Conservation (phyloP, 1,140 invertebrate species). For the Monomorium pharaonis region DNA sequence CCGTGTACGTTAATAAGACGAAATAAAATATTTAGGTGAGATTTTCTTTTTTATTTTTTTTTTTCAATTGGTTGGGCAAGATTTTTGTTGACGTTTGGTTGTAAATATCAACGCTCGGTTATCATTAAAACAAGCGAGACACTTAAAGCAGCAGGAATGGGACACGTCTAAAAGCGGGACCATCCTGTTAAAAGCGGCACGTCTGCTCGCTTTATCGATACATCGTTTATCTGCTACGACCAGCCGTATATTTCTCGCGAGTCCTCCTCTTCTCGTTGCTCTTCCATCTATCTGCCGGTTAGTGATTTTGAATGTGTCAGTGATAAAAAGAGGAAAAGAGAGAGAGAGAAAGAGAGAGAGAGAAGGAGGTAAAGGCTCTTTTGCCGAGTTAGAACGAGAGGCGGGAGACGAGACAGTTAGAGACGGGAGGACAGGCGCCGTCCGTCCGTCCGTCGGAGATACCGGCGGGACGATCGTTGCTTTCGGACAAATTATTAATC, state of each 20-base stretch:
- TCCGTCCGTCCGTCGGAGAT: slow-evolving; percentile 61
- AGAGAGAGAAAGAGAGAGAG: background rate
- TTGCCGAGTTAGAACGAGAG: background rate
- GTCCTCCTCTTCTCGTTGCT: slow-evolving; percentile 29
- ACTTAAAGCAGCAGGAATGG: background rate
- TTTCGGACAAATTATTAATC: slow-evolving; percentile 79
- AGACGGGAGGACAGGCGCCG: slow-evolving; percentile 66
- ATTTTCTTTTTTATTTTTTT: background rate
- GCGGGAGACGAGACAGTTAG: slow-evolving; percentile 21
- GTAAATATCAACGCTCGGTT: slow-evolving; percentile 3
- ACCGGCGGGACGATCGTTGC: slow-evolving; percentile 56
- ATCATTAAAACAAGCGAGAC: slow-evolving; percentile 3
- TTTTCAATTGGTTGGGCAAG: background rate
- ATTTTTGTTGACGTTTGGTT: background rate
- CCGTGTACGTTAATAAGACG: background rate
- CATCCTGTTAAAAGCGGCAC: slow-evolving; percentile 38
- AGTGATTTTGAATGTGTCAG: slow-evolving; percentile 57
- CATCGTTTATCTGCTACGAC: slow-evolving; percentile 70
- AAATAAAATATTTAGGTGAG: background rate
- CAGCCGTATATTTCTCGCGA: slow-evolving; percentile 67
- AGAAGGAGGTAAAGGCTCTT: background rate
- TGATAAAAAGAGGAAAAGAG: slow-evolving; percentile 42
- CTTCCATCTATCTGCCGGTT: slow-evolving; percentile 34
- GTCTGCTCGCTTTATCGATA: slow-evolving; percentile 62
- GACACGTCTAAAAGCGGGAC: slow-evolving; percentile 33